Percentiles rank a stretch among this genome's conserved stretches.
Conservation (phyloP, 2,888 invertebrate species). For the Adelognathus sp. region DNA sequence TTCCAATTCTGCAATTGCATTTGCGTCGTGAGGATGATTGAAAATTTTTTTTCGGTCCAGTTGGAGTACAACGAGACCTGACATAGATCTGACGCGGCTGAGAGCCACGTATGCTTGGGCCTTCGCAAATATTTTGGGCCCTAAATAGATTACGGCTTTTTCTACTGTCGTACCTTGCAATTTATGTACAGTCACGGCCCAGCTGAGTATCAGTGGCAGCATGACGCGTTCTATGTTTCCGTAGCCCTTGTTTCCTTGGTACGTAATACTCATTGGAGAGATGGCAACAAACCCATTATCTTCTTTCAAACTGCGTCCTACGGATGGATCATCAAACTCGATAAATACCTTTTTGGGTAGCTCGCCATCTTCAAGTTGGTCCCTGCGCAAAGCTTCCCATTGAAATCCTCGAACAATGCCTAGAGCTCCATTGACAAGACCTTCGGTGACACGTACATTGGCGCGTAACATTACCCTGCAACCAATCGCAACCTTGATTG, state of each 20-base stretch:
- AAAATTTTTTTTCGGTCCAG: constrained; percentile 1
- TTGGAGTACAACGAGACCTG: not conserved
- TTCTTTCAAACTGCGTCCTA: constrained; percentile 9
- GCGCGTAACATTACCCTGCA: constrained; percentile 68
- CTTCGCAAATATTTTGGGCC: constrained; percentile 45
- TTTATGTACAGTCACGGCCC: constrained; percentile 53
- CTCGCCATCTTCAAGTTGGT: constrained; percentile 41
- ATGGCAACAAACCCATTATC: constrained; percentile 4
- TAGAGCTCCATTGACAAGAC: constrained; percentile 43
- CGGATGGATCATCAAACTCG: constrained; percentile 6
- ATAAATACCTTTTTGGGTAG: constrained; percentile 34
- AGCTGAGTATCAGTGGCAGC: constrained; percentile 45
- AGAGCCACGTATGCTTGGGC: constrained; percentile 62
- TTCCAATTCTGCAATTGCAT: constrained; percentile 5
- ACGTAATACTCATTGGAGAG: not conserved
- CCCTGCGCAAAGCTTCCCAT: constrained; percentile 38
- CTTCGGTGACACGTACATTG: constrained; percentile 62
- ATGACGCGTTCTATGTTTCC: constrained; percentile 48
- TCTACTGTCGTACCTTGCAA: constrained; percentile 51
- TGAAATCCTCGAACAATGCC: constrained; percentile 19
- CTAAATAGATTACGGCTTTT: constrained; percentile 57
- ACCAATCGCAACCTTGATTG: constrained; percentile 28
- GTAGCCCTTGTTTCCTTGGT: constrained; percentile 22
- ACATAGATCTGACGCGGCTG: constrained; percentile 30
- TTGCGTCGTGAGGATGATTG: not conserved